A percentile compares a stretch with the other conserved stretches of the same genome.
phyloP scores from a whole-genome alignment of 2,113 vertebrate genomes.

The Ameiurus melas region DNA sequence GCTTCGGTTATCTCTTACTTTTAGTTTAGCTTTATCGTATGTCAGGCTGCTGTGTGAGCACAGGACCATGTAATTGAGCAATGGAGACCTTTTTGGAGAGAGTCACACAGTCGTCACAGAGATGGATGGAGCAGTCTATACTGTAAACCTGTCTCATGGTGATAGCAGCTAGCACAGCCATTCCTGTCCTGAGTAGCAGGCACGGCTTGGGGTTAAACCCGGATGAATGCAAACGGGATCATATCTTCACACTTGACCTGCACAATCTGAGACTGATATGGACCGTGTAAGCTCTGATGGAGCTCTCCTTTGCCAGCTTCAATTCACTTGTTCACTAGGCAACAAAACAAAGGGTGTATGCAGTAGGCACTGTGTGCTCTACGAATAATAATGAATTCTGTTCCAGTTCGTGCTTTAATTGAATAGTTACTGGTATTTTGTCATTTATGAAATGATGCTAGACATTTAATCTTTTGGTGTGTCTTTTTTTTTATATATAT shows the following conservation, averaged over 20 bases:
- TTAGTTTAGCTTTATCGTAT: conserved; percentile 25
- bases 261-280: background rate
- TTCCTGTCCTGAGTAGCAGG: background rate
- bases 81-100: conserved; percentile 20
- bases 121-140: conserved; percentile 4
- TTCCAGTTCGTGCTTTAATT: background rate
- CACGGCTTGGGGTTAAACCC: conserved; percentile 18
- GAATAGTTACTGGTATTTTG: background rate
- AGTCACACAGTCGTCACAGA: background rate
- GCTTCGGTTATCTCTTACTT: conserved; percentile 32
- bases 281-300: background rate
- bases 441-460: too few species aligned
- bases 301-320: background rate
- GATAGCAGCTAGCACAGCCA: conserved; percentile 21
- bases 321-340: background rate
- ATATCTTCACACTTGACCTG: background rate
- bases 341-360: background rate
- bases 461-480: background rate
- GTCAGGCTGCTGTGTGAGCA: conserved; percentile 6
- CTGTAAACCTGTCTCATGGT: conserved; percentile 7
- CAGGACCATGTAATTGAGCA: conserved; percentile 33
- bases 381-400: background rate
- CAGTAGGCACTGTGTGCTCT: background rate
- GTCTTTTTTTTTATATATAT: too few species aligned
- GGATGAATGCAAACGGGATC: conserved; percentile 2